phyloP scores from a whole-genome alignment of 2,888 invertebrate species.

The Rhimphoctona megacephalus region DNA sequence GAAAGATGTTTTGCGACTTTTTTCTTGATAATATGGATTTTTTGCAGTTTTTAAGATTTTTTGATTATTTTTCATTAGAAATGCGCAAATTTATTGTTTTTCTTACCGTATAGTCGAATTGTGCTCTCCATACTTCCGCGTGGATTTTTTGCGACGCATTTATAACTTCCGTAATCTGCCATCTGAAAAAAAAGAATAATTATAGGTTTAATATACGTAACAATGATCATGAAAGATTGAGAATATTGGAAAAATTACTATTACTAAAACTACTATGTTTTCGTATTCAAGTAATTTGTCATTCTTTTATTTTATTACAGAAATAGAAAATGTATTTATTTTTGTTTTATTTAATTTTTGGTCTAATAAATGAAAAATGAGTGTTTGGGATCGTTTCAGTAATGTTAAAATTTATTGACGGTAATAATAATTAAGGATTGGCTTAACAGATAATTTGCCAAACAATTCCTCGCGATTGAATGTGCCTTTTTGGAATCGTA shows the following conservation, averaged over 20 bases:
- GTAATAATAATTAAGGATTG: not conserved
- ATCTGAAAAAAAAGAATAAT: constrained; percentile 84
- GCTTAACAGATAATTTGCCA: not conserved
- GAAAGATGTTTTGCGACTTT: not conserved
- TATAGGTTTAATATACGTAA: not conserved
- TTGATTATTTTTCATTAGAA: not conserved
- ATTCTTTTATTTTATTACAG: too few relatives aligned
- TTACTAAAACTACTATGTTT: too few relatives aligned
- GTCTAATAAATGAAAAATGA: too few relatives aligned
- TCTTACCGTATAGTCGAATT: constrained; percentile 95
- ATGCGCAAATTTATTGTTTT: constrained; percentile 23
- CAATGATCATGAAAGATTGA: not conserved
- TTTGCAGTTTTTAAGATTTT: not conserved
- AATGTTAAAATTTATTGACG: not conserved
- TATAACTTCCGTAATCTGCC: constrained; percentile 94
- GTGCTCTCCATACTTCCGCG: constrained; percentile 96
- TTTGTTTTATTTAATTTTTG: too few relatives aligned
- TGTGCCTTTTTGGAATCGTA: not conserved
- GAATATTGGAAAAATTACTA: too few relatives aligned
- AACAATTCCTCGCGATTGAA: constrained; percentile 43
- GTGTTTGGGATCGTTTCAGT: too few relatives aligned
- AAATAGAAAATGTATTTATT: too few relatives aligned
- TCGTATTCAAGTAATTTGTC: too few relatives aligned
- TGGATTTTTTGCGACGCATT: constrained; percentile 95
- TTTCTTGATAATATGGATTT: not conserved